Evolutionary conservation across 2,888 invertebrate genomes (phyloP).

Genomic region (Acleris emargana): DNA sequence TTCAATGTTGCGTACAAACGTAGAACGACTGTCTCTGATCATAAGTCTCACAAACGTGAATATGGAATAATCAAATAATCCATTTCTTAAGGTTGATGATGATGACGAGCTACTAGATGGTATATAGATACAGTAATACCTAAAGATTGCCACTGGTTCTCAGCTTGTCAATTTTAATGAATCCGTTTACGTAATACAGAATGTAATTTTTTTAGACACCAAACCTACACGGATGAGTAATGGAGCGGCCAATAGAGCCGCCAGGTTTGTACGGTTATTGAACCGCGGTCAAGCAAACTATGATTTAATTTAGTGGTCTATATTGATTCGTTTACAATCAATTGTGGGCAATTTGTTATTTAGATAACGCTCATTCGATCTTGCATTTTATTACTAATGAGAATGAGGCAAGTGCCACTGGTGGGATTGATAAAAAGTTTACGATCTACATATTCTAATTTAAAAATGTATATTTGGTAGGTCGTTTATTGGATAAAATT

Average conservation of each 20-base stretch:
- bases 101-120: too few relatives aligned
- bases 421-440: slow-evolving; percentile 15
- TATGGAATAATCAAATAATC: too few relatives aligned
- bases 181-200: slow-evolving; percentile 10
- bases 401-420: slow-evolving; percentile 24
- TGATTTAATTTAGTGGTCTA: slow-evolving; percentile 27
- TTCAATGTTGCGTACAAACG: too few relatives aligned
- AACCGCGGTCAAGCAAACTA: slow-evolving; percentile 38
- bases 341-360: slow-evolving; percentile 31
- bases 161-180: slow-evolving; percentile 13
- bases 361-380: slow-evolving; percentile 25
- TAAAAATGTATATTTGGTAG: slow-evolving; percentile 2
- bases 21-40: too few relatives aligned
- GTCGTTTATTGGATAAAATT: not conserved
- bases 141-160: not conserved
- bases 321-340: slow-evolving; percentile 23
- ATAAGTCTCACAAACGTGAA: too few relatives aligned
- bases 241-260: slow-evolving; percentile 47
- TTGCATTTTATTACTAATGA: slow-evolving; percentile 25
- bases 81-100: too few relatives aligned
- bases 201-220: slow-evolving; percentile 39
- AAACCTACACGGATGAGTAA: slow-evolving; percentile 53
- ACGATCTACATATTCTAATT: slow-evolving; percentile 8
- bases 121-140: too few relatives aligned
- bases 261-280: slow-evolving; percentile 54